Percentiles rank a stretch among this genome's conserved stretches.
Evolutionary conservation across 30 jellyfish, hydroid and myxozoan genomes (phyloP).

Genomic region (Mastigias papua): DNA sequence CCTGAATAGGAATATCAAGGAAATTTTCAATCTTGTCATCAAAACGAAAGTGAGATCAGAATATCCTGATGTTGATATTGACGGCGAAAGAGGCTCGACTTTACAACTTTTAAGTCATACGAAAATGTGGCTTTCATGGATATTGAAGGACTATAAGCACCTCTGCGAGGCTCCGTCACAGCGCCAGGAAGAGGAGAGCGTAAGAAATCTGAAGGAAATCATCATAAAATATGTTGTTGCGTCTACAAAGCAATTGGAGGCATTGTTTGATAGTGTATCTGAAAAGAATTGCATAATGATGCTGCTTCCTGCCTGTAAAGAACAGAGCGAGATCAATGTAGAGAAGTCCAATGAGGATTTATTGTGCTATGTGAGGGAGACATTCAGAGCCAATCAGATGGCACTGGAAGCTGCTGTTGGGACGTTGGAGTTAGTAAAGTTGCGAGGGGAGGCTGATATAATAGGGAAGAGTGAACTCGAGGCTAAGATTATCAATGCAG

Average conservation of each 20-base stretch:
- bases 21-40: slow-evolving; percentile 19
- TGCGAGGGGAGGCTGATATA: slow-evolving; percentile 77
- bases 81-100: neutral
- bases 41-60: slow-evolving; percentile 59
- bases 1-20: slow-evolving; percentile 12
- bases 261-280: slow-evolving; percentile 63
- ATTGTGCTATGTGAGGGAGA: slow-evolving; percentile 68
- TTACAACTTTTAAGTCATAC: slow-evolving; percentile 20
- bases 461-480: slow-evolving; percentile 51
- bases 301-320: slow-evolving; percentile 59
- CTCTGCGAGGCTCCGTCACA: slow-evolving; percentile 54
- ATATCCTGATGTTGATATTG: slow-evolving; percentile 7
- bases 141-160: slow-evolving; percentile 51
- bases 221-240: slow-evolving; percentile 65
- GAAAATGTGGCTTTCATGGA: slow-evolving; percentile 56
- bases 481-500: slow-evolving; percentile 64
- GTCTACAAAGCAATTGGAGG: slow-evolving; percentile 72
- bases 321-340: slow-evolving; percentile 5
- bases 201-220: slow-evolving; percentile 48
- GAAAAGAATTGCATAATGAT: slow-evolving; percentile 75
- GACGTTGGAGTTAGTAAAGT: slow-evolving; percentile 83
- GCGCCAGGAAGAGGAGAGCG: slow-evolving; percentile 9
- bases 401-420: slow-evolving; percentile 85
- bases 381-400: slow-evolving; percentile 79
- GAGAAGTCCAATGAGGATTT: slow-evolving; percentile 70